Conservation (phyloP, 2,888 invertebrate species). For the Napeogenes inachia region DNA sequence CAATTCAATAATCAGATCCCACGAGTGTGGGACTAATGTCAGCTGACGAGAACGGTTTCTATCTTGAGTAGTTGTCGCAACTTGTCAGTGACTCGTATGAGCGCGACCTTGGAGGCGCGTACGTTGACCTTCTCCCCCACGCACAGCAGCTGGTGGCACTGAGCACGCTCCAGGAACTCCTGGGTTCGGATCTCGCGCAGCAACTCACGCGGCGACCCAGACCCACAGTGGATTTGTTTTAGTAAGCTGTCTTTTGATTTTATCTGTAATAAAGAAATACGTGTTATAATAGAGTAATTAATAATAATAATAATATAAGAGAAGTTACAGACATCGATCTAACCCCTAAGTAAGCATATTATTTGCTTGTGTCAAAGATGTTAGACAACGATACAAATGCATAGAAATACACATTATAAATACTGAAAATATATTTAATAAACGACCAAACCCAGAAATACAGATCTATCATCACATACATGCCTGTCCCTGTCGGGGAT, state of each 20-base stretch:
- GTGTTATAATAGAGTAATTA: no score
- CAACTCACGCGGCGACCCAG: slow-evolving; percentile 73
- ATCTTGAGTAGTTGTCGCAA: slow-evolving; percentile 89
- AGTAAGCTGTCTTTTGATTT: slow-evolving; percentile 89
- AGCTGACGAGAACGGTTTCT: slow-evolving; percentile 83
- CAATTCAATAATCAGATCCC: background rate
- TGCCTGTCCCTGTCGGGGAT: no score
- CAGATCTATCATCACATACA: no score
- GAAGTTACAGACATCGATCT: slow-evolving; percentile 1
- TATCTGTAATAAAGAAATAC: slow-evolving; percentile 72
- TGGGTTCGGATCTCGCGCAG: slow-evolving; percentile 84
- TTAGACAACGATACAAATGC: no score
- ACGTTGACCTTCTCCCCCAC: slow-evolving; percentile 88
- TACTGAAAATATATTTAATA: no score
- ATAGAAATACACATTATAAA: no score
- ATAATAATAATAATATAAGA: slow-evolving; percentile 5
- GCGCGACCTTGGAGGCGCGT: slow-evolving; percentile 86
- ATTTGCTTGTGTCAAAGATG: no score
- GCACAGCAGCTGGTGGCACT: slow-evolving; percentile 86
- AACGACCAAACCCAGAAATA: no score
- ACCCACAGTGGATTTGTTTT: slow-evolving; percentile 82
- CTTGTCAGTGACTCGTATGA: slow-evolving; percentile 90
- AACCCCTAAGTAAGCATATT: no score
- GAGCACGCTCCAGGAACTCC: slow-evolving; percentile 88
- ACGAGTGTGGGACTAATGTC: background rate